Conservation (phyloP, 2,888 invertebrate genomes). For the Ryuthela nishihirai region DNA sequence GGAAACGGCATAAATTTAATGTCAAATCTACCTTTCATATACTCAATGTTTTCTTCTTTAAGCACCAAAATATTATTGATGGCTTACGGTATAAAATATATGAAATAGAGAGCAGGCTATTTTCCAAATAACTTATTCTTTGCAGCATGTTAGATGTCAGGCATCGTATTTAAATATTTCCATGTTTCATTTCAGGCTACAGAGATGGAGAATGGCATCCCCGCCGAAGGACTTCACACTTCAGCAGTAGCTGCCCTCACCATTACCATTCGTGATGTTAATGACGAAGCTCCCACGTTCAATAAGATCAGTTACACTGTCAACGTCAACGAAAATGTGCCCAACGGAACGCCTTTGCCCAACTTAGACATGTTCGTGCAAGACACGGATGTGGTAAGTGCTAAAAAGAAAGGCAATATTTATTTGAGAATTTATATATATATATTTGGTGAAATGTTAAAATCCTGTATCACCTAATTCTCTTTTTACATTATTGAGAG, state of each 20-base stretch:
- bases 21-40: too few species aligned
- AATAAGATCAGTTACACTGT: slow-evolving; percentile 76
- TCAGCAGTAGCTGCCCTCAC: slow-evolving; percentile 70
- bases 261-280: slow-evolving; percentile 81
- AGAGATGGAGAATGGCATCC: slow-evolving; percentile 67
- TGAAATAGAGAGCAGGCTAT: too few species aligned
- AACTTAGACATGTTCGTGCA: slow-evolving; percentile 78
- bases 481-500: too few species aligned
- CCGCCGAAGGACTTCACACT: slow-evolving; percentile 62
- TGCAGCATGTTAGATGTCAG: too few species aligned
- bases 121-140: too few species aligned
- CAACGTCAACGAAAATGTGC: slow-evolving; percentile 75
- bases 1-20: too few species aligned
- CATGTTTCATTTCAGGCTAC: slow-evolving; percentile 60
- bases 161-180: too few species aligned
- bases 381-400: slow-evolving; percentile 76
- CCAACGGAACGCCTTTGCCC: slow-evolving; percentile 73
- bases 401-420: neutral
- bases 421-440: neutral
- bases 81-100: too few species aligned
- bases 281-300: slow-evolving; percentile 81
- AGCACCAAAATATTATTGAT: too few species aligned
- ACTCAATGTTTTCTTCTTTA: too few species aligned
- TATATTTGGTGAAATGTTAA: neutral
- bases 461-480: too few species aligned